Base-by-base conservation (phyloP, 2,888 invertebrate genomes). In the Stramonita haemastoma region DNA sequence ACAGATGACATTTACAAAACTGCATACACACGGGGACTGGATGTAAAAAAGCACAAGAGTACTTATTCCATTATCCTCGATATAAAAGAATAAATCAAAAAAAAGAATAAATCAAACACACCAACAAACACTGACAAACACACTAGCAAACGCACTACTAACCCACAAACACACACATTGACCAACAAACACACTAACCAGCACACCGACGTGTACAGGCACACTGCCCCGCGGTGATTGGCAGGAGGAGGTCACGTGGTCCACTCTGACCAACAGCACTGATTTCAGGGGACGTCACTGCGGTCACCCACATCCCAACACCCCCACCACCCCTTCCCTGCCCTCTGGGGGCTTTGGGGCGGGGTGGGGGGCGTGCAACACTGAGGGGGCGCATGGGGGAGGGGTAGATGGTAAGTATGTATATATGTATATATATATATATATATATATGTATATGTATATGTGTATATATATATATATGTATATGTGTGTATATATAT, bases 331-430 rank as follows among this genome's bases (percentile, higher is more conserved):
- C 79, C 66, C 66, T 66, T 13, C 66, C 19, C 26, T 26, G 26
- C 79, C 79, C 79, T 17, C 17, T 1, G 79, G 79, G 79, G 79
- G 79, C 17, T 79, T 79, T 32, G 79, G 79, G 36, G 79, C 79
- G 34, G 79, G 79, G 34, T n/a, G 32, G 79, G 79, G 79, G 34
- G 79, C 22, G 34, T 79, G 79, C 34, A 32, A 34, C 32, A 22
- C 19, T 17, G 22, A 79, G 19, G 79, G 79, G 19, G 79, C 32
- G 1, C n/a, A 79, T 34, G 79, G 79, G 15, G 79, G 79, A 13
- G 34, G 79, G 2, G 34, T 2, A 4, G 79, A 34, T 32, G 79
- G 79, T 79, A 15, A 34, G 22, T 34, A 5, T 79, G 15, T 36
- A 15, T 79, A 15, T 79, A 34, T 79, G 79, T 2, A 2, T 2